A percentile compares a stretch with the other conserved stretches of the same genome.
Evolutionary conservation across 2,797 vertebrate species (phyloP).

Genomic region (Neosilurus mollespiculum): DNA sequence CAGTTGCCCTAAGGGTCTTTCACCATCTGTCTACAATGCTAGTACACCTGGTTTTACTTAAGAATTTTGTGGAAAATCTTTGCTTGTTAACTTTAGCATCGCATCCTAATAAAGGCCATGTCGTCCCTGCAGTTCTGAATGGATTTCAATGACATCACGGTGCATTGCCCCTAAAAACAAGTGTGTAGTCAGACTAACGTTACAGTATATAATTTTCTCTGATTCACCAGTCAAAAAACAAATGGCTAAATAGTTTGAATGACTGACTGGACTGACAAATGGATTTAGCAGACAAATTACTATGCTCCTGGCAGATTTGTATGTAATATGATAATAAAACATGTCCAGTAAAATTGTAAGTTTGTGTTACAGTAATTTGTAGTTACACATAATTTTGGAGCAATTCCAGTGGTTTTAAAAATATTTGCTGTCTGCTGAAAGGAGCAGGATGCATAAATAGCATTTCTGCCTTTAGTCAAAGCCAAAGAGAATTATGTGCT

Average conservation of each 20-base stretch:
- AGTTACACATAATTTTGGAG: background rate
- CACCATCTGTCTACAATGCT: constrained; percentile 55
- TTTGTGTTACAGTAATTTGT: background rate
- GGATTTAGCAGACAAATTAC: background rate
- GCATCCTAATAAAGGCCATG: constrained; percentile 2
- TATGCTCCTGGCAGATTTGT: background rate
- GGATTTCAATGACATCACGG: background rate
- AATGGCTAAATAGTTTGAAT: background rate
- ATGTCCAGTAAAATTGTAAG: background rate
- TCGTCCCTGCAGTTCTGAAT: constrained; percentile 10
- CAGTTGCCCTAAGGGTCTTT: constrained; percentile 60
- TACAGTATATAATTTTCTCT: background rate
- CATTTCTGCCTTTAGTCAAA: background rate
- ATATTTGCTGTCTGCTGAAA: background rate
- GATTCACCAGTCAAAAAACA: constrained; percentile 15
- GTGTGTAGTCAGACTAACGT: background rate
- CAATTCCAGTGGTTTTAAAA: background rate
- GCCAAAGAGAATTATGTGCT: background rate
- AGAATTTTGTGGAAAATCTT: constrained; percentile 38
- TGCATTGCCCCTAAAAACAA: background rate
- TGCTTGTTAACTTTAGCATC: constrained; percentile 14
- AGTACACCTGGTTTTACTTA: constrained; percentile 48
- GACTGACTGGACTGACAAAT: background rate
- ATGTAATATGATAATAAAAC: background rate
- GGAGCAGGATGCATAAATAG: background rate